These are phyloP conservation scores for Callimorpha dominula DNA, from an alignment of 2,888 invertebrate species.

Conservation along the genomic window DNA sequence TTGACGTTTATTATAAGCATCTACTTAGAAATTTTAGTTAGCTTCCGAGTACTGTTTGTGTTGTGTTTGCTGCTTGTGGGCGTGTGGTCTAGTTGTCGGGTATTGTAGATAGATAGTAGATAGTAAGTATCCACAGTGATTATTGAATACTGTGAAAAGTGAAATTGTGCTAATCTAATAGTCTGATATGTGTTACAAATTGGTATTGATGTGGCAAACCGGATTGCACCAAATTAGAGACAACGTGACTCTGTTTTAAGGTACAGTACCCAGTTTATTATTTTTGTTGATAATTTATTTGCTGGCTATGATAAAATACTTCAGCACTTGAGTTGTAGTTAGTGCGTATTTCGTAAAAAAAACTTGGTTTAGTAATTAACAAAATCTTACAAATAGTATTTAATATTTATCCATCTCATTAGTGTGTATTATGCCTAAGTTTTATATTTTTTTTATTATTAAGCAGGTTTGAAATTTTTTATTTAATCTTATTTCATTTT, in stretches of 20 bases:
- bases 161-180: constrained; percentile 63
- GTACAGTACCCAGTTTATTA: constrained; percentile 69
- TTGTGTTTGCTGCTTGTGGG: constrained; percentile 75
- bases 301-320: neutral
- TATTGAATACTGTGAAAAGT: constrained; percentile 58
- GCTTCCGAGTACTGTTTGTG: constrained; percentile 76
- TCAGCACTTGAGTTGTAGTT: neutral
- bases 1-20: constrained; percentile 77
- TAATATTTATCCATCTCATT: neutral
- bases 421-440: neutral
- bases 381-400: neutral
- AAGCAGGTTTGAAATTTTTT: neutral
- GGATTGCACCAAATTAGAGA: constrained; percentile 78
- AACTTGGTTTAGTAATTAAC: neutral
- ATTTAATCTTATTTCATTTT: no score
- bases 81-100: constrained; percentile 60
- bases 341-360: no score
- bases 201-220: constrained; percentile 84
- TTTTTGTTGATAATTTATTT: constrained; percentile 22
- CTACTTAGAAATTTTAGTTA: constrained; percentile 66
- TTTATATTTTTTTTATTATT: neutral
- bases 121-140: constrained; percentile 41
- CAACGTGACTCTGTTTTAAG: constrained; percentile 82
- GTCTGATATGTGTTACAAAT: constrained; percentile 75
- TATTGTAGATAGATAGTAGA: constrained; percentile 45